phyloP scores from a whole-genome alignment of 2,797 vertebrate species.

The Myotis findleyi region DNA sequence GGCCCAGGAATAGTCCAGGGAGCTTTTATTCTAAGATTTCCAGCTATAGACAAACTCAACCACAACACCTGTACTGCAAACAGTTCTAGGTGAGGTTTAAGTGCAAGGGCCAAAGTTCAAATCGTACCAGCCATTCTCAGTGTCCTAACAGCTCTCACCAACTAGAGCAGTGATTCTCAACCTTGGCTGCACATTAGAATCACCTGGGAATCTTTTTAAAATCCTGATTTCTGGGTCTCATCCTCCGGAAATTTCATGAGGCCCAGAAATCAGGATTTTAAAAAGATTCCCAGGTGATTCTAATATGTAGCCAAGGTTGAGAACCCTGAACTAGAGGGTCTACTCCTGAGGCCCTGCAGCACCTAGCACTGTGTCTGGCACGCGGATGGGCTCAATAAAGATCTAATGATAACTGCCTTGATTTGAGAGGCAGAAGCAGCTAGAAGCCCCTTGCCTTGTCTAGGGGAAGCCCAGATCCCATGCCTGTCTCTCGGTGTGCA shows the following conservation, averaged over 20 bases:
- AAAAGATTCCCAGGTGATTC: no score
- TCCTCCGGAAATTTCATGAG: no score
- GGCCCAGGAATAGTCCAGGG: not conserved
- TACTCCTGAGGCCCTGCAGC: not conserved
- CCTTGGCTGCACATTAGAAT: no score
- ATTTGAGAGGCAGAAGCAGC: not conserved
- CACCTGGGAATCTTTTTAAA: no score
- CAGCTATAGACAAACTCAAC: conserved; percentile 5
- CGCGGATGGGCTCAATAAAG: not conserved
- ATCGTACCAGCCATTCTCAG: not conserved
- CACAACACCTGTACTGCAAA: conserved; percentile 46
- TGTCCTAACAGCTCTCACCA: not conserved
- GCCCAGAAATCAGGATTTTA: no score
- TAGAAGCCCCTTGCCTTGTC: not conserved
- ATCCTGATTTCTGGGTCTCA: no score
- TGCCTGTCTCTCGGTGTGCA: not conserved
- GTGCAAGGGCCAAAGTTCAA: conserved; percentile 59
- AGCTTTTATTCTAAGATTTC: not conserved
- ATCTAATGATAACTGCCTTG: not conserved
- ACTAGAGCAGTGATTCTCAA: no score
- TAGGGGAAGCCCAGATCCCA: not conserved
- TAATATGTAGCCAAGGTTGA: no score
- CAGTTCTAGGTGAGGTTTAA: not conserved
- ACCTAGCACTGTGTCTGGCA: not conserved
- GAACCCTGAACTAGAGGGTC: not conserved